These are phyloP conservation scores for Cheilosia vulpina DNA, from an alignment of 2,888 invertebrate genomes.

Conservation along the genomic window DNA sequence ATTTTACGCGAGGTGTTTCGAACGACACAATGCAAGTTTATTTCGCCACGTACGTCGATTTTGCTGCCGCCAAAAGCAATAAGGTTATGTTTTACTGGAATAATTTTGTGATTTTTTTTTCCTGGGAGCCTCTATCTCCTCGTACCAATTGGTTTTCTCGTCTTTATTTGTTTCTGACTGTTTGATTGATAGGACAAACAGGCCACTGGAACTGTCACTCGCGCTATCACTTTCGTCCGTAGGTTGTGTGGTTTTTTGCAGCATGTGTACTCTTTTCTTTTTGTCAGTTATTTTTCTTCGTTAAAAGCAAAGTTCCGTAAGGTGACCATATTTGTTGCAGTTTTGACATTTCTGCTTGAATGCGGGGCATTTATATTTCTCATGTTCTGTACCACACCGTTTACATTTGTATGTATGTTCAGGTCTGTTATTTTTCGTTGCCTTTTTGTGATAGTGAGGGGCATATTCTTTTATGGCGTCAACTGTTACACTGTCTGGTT, in stretches of 20 bases:
- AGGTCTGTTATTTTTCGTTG: slow-evolving; percentile 7
- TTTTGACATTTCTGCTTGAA: slow-evolving; percentile 11
- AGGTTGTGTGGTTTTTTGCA: not conserved
- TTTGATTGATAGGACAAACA: too few species aligned
- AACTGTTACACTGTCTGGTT: slow-evolving; percentile 1
- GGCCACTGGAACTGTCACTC: too few species aligned
- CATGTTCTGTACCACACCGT: slow-evolving; percentile 15
- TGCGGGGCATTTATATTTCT: slow-evolving; percentile 26
- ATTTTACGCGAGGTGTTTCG: not conserved
- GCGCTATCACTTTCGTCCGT: too few species aligned
- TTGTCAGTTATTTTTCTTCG: slow-evolving; percentile 3
- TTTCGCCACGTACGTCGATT: slow-evolving; percentile 14
- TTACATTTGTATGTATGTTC: slow-evolving; percentile 6
- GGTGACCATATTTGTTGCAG: slow-evolving; percentile 11
- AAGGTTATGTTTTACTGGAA: not conserved
- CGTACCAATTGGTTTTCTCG: too few species aligned
- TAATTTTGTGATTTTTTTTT: not conserved
- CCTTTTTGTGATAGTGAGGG: slow-evolving; percentile 11
- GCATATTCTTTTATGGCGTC: slow-evolving; percentile 26
- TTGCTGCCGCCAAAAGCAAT: slow-evolving; percentile 9
- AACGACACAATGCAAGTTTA: slow-evolving; percentile 13
- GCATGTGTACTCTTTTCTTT: slow-evolving; percentile 1
- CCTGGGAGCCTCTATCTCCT: too few species aligned
- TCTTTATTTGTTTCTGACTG: too few species aligned
- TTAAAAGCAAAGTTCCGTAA: slow-evolving; percentile 17